These are phyloP conservation scores for Megamerina dolium DNA, from an alignment of 2,888 invertebrate genomes.

Conservation along the genomic window DNA sequence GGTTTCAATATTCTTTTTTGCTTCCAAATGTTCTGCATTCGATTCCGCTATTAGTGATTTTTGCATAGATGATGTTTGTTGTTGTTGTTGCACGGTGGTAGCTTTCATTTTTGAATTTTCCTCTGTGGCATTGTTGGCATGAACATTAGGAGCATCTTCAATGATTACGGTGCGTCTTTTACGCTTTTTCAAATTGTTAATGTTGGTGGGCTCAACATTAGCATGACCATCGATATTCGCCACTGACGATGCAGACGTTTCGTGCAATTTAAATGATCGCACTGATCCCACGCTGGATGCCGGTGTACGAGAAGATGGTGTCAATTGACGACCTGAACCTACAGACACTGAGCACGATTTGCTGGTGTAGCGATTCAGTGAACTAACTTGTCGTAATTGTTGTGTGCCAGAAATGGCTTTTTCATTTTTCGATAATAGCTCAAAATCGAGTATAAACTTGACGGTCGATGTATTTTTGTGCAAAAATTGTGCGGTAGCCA, in stretches of 20 bases:
- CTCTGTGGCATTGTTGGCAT: neutral
- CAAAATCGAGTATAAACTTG: slow-evolving; percentile 56
- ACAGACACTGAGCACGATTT: slow-evolving; percentile 23
- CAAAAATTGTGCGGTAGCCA: slow-evolving; percentile 53
- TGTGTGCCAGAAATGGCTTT: slow-evolving; percentile 50
- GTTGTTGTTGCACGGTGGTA: neutral
- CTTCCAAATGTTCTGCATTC: slow-evolving; percentile 52
- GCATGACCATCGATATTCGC: slow-evolving; percentile 7
- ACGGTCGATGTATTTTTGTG: slow-evolving; percentile 53
- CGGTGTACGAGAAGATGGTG: slow-evolving; percentile 31
- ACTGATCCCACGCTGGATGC: slow-evolving; percentile 43
- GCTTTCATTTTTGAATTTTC: slow-evolving; percentile 6
- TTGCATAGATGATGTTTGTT: slow-evolving; percentile 7
- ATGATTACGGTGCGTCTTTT: slow-evolving; percentile 50
- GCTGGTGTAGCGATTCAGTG: slow-evolving; percentile 23
- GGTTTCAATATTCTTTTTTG: slow-evolving; percentile 56
- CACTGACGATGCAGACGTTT: slow-evolving; percentile 18
- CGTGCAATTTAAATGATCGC: slow-evolving; percentile 24
- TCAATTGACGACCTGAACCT: slow-evolving; percentile 19
- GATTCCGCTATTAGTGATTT: slow-evolving; percentile 10
- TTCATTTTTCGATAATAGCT: slow-evolving; percentile 53
- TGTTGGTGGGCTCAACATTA: too few relatives aligned
- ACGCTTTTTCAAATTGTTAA: slow-evolving; percentile 31
- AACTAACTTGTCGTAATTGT: slow-evolving; percentile 29
- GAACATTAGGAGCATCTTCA: slow-evolving; percentile 34